Conservation (phyloP, 2,797 vertebrate genomes). For the Graptemys geographica region DNA sequence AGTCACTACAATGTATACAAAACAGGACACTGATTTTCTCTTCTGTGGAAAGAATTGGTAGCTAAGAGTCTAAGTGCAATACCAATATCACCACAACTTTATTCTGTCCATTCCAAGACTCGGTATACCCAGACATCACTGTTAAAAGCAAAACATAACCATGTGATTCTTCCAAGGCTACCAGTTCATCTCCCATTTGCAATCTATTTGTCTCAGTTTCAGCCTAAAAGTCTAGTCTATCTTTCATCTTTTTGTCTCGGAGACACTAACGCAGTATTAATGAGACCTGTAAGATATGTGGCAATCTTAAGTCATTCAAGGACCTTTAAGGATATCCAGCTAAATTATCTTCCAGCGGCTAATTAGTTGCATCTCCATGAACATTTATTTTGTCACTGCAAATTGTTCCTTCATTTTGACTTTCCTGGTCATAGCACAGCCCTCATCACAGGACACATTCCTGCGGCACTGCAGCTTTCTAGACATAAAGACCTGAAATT, state of each 20-base stretch:
- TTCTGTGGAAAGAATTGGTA: background rate
- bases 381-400: conserved; percentile 6
- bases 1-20: background rate
- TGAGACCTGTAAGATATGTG: background rate
- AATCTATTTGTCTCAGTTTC: conserved; percentile 52
- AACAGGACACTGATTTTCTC: background rate
- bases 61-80: background rate
- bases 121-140: background rate
- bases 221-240: background rate
- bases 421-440: background rate
- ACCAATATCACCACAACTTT: background rate
- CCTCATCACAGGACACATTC: background rate
- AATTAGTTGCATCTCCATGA: background rate
- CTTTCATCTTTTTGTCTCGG: conserved; percentile 23
- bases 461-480: background rate
- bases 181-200: background rate
- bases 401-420: background rate
- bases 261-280: background rate
- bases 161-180: background rate
- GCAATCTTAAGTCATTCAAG: background rate
- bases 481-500: background rate
- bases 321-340: background rate
- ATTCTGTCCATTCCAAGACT: background rate
- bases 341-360: background rate
- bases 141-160: background rate